Evolutionary conservation across 2,888 invertebrate species (phyloP).

Genomic region (Mesorhabditis belari): DNA sequence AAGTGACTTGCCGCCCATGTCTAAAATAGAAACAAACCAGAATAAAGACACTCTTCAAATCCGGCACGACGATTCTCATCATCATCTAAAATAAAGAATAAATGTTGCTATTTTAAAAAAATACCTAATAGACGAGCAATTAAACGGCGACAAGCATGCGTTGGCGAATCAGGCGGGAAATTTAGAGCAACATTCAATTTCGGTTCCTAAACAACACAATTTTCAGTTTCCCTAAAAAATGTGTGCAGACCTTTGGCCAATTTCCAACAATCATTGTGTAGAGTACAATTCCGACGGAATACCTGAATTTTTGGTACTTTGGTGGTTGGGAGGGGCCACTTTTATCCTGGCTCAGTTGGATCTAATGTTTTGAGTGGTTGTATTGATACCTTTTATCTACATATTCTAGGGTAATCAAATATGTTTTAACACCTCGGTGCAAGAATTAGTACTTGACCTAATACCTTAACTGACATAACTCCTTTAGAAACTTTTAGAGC

Average conservation of each 20-base stretch:
- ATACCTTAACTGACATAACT: too few relatives aligned
- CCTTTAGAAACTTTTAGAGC: too few relatives aligned
- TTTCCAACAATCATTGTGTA: conserved; percentile 39
- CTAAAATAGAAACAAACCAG: not conserved
- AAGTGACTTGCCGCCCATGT: too few relatives aligned
- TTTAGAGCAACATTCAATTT: not conserved
- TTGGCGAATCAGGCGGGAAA: conserved; percentile 14
- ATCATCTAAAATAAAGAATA: not conserved
- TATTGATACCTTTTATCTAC: too few relatives aligned
- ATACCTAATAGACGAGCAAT: conserved; percentile 16
- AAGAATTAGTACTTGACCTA: too few relatives aligned
- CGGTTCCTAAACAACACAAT: not conserved
- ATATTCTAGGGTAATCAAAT: too few relatives aligned
- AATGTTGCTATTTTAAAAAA: conserved; percentile 4
- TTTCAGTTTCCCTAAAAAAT: not conserved
- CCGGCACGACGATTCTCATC: conserved; percentile 23
- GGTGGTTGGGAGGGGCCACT: too few relatives aligned
- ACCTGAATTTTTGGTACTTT: not conserved
- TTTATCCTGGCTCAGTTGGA: too few relatives aligned
- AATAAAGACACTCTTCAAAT: conserved; percentile 25
- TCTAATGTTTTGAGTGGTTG: too few relatives aligned
- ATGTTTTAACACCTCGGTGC: too few relatives aligned
- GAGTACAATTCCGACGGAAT: conserved; percentile 27
- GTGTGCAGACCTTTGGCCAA: conserved; percentile 25
- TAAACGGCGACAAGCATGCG: conserved; percentile 17